These are phyloP conservation scores for Amphiduros pacificus DNA, from an alignment of 2,888 invertebrate species.

Conservation along the genomic window DNA sequence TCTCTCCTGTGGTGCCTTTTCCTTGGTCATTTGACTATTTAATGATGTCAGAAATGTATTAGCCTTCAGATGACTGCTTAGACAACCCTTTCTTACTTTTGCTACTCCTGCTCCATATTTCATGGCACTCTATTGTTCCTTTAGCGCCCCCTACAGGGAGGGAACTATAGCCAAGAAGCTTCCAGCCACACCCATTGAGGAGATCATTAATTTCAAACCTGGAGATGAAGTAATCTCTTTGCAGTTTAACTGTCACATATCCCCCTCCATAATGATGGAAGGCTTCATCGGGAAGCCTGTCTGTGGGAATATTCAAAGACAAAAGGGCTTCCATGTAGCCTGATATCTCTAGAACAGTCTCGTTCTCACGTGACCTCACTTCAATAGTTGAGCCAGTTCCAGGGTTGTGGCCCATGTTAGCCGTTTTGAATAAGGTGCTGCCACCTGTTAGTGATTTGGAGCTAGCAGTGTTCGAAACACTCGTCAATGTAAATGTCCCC, in stretches of 20 bases:
- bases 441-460: too few species aligned
- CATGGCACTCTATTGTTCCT: neutral
- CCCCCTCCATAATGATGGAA: slow-evolving; percentile 1
- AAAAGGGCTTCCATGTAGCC: slow-evolving; percentile 1
- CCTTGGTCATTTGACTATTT: too few species aligned
- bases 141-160: neutral
- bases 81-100: slow-evolving; percentile 7
- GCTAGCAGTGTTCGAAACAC: too few species aligned
- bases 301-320: neutral
- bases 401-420: slow-evolving; percentile 6
- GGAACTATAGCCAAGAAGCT: neutral
- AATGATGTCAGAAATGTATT: too few species aligned
- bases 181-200: slow-evolving; percentile 7
- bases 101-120: slow-evolving; percentile 3
- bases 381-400: slow-evolving; percentile 6
- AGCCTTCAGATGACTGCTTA: too few species aligned
- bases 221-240: slow-evolving; percentile 4
- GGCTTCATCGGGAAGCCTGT: neutral
- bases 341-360: neutral
- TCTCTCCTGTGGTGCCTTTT: too few species aligned
- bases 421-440: slow-evolving; percentile 7
- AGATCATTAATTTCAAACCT: slow-evolving; percentile 6
- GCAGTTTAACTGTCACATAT: slow-evolving; percentile 3
- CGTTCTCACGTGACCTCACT: slow-evolving; percentile 4
- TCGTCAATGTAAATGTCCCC: too few species aligned